Evolutionary conservation across 2,888 invertebrate species (phyloP).

Genomic region (Mayetiola destructor): DNA sequence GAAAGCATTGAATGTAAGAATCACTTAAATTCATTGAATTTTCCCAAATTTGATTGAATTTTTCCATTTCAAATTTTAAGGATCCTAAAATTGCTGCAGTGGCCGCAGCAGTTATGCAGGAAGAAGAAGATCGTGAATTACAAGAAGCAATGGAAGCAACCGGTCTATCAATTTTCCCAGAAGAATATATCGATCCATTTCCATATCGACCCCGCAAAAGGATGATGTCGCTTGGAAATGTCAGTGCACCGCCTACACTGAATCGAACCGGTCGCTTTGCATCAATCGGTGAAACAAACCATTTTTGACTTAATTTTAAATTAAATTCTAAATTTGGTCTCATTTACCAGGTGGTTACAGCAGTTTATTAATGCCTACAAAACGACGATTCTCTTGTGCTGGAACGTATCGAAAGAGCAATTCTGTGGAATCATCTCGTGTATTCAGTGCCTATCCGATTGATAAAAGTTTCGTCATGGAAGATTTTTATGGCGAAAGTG

Average conservation of each 20-base stretch:
- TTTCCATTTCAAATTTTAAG: too few species aligned
- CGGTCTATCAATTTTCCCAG: slow-evolving; percentile 37
- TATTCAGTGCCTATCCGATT: slow-evolving; percentile 35
- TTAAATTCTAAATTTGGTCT: too few species aligned
- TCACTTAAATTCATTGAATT: background rate
- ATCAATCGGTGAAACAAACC: slow-evolving; percentile 37
- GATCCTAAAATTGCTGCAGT: slow-evolving; percentile 69
- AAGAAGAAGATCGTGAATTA: slow-evolving; percentile 58
- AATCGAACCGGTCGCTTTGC: slow-evolving; percentile 42
- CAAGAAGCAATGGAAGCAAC: slow-evolving; percentile 59
- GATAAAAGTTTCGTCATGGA: slow-evolving; percentile 36
- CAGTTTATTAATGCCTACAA: slow-evolving; percentile 45
- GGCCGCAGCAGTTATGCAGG: slow-evolving; percentile 61
- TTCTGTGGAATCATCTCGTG: slow-evolving; percentile 42
- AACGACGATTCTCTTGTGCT: slow-evolving; percentile 41
- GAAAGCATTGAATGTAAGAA: slow-evolving; percentile 42
- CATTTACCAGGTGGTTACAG: slow-evolving; percentile 49
- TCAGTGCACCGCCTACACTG: slow-evolving; percentile 41
- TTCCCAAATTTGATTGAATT: background rate
- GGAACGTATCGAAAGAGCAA: slow-evolving; percentile 40
- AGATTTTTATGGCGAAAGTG: slow-evolving; percentile 34
- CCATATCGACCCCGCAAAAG: slow-evolving; percentile 36
- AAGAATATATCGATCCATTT: slow-evolving; percentile 37
- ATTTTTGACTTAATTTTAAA: background rate
- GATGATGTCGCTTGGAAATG: slow-evolving; percentile 52